These are phyloP conservation scores for Sebastes paucispinis DNA, from an alignment of 2,797 vertebrate species.

Conservation along the genomic window DNA sequence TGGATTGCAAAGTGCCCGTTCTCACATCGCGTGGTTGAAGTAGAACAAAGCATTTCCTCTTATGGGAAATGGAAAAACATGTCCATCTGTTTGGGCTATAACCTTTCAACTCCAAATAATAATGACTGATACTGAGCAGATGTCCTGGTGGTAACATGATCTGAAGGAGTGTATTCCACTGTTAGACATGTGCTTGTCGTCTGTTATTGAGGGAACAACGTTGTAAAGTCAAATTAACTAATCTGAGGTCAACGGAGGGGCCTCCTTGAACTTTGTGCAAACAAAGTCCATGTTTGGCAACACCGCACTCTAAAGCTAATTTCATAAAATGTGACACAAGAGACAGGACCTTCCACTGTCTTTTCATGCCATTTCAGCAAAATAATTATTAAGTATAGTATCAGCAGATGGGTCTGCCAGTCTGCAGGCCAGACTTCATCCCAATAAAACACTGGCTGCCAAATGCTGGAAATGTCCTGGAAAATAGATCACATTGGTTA, in stretches of 20 bases:
- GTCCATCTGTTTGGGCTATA: conserved; percentile 25
- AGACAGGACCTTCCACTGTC: background rate
- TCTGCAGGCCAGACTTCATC: background rate
- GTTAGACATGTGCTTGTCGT: background rate
- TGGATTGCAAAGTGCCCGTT: background rate
- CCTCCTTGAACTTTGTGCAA: background rate
- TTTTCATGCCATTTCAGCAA: background rate
- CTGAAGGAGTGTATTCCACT: background rate
- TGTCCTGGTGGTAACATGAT: conserved; percentile 20
- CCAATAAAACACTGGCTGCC: background rate
- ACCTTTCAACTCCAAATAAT: conserved; percentile 15
- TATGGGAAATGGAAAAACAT: background rate
- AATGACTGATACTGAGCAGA: conserved; percentile 36
- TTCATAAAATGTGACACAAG: background rate
- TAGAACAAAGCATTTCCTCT: background rate
- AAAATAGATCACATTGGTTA: background rate
- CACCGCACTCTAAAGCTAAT: background rate
- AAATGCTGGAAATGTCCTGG: background rate
- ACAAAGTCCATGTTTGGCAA: conserved; percentile 13
- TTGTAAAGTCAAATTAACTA: background rate
- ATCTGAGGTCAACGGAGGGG: background rate
- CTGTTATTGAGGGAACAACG: background rate
- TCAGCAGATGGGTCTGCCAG: background rate
- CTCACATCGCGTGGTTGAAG: background rate
- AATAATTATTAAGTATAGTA: background rate